A percentile compares a stretch with the other conserved stretches of the same genome.
phyloP scores from a whole-genome alignment of 64 coral and sea anemone species.

The Trachythela sp. region DNA sequence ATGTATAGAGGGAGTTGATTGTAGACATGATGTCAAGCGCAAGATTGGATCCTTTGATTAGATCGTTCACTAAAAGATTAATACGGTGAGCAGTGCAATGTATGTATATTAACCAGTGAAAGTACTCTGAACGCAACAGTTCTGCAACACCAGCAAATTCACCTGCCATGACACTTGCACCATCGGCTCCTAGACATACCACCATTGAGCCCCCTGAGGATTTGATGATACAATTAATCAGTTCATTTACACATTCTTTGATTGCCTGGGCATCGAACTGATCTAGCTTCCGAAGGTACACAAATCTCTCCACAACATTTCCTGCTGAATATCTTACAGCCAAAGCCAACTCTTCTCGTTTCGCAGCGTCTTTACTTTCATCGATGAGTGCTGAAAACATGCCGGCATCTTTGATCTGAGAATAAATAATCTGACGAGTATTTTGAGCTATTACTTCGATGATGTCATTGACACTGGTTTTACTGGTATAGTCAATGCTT shows the following conservation, averaged over 20 bases:
- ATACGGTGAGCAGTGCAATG: background rate
- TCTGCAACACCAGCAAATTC: constrained; percentile 8
- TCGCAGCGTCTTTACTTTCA: constrained; percentile 1
- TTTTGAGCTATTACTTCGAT: background rate
- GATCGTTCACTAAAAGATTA: background rate
- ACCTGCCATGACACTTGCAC: constrained; percentile 13
- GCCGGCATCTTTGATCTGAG: background rate
- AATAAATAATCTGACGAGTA: background rate
- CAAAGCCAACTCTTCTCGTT: background rate
- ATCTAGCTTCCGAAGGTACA: background rate
- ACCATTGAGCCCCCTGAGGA: background rate
- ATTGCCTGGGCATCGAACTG: background rate
- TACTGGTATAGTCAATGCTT: background rate
- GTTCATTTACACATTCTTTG: background rate
- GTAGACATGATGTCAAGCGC: background rate
- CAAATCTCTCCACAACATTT: background rate
- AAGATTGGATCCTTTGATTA: background rate
- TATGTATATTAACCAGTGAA: constrained; percentile 2
- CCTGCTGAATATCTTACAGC: background rate
- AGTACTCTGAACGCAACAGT: background rate
- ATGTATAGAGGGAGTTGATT: background rate
- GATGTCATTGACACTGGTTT: background rate
- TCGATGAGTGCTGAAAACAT: background rate
- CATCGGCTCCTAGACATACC: background rate
- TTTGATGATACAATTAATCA: background rate